Evolutionary conservation across 1,140 invertebrate genomes (phyloP).

Genomic region (Pseudomyrmex gracilis): DNA sequence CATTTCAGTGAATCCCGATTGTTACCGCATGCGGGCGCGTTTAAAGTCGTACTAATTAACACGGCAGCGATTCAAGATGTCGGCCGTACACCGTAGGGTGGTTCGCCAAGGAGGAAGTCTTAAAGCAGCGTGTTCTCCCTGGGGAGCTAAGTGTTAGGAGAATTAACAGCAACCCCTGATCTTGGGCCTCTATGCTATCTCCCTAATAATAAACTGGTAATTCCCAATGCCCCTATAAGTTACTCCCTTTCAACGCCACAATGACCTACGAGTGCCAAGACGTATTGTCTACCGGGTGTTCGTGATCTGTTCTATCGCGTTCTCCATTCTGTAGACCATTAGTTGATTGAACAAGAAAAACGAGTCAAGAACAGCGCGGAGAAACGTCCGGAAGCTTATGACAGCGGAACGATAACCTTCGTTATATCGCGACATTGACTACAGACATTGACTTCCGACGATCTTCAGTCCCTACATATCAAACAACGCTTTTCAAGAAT

Average conservation of each 20-base stretch:
- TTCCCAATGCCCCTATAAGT: slow-evolving; percentile 86
- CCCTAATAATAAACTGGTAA: slow-evolving; percentile 86
- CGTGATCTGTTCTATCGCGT: slow-evolving; percentile 61
- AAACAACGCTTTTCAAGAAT: neutral
- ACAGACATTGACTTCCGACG: neutral
- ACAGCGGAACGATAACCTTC: slow-evolving; percentile 5
- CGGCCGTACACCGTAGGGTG: slow-evolving; percentile 65
- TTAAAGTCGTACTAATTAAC: slow-evolving; percentile 84
- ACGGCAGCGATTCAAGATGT: slow-evolving; percentile 82
- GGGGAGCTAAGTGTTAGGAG: slow-evolving; percentile 82
- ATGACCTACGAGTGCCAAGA: slow-evolving; percentile 82
- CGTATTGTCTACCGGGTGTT: slow-evolving; percentile 76
- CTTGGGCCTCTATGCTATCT: slow-evolving; percentile 83
- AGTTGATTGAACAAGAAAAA: slow-evolving; percentile 55
- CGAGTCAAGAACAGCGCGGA: slow-evolving; percentile 4
- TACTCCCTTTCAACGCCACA: slow-evolving; percentile 85
- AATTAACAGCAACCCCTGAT: slow-evolving; percentile 85
- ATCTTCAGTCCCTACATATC: neutral
- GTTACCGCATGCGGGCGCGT: slow-evolving; percentile 74
- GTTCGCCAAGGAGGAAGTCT: slow-evolving; percentile 80
- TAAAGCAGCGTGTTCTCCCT: slow-evolving; percentile 83
- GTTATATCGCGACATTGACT: neutral
- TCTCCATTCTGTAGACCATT: slow-evolving; percentile 41
- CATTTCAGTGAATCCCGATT: slow-evolving; percentile 70
- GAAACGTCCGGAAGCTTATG: slow-evolving; percentile 17